Evolutionary conservation across 1,140 invertebrate species (phyloP), one percentile per base, ranked within the genome.

Genomic region (Hyposmocoma kahamanoa): DNA sequence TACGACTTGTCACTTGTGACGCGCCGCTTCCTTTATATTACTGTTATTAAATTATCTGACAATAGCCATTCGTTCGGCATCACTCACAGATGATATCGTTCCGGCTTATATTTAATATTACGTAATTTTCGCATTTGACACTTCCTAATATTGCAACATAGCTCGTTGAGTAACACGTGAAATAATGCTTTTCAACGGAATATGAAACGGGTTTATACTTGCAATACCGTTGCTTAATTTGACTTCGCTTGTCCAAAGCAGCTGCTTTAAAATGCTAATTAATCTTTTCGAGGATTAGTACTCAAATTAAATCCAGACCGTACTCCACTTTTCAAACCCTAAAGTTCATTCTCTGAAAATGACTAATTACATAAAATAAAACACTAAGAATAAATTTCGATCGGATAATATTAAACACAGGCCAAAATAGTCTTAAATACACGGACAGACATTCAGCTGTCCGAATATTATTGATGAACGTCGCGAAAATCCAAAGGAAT

Each of bases 391-490:
- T 53, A 42, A 51, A 47, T 61, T 61, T 47, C 50, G 57, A 70
- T 70, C 61, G 50, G 32, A 67, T 74, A 74, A 77, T 62, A 72
- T 72, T 59, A 66, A 62, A 60, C 47, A 52, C 41, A 50, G 56
- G 54, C 60, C 64, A 72, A 70, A 64, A 63, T 59, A 64, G 63
- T 58, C 56, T 72, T 77, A 72, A 81, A 69, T 17, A 36, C 18
- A 36, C 32, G 32, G 32, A 36, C 32, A 17, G 59, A 72, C 68
- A 80, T 77, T 75, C 68, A 79, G 62, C 56, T 75, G 76, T 75
- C 78, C 74, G 59, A 78, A 77, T 75, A 72, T 68, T 76, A 80
- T 81, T 80, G 72, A 84, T 84, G 67, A 67, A 62, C 70, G 53
- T 67, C 42, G 64, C 62, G 53, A 70, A 78, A 76, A 63, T 58